phyloP scores from a whole-genome alignment of 2,888 invertebrate species.

The Erebia ligea region DNA sequence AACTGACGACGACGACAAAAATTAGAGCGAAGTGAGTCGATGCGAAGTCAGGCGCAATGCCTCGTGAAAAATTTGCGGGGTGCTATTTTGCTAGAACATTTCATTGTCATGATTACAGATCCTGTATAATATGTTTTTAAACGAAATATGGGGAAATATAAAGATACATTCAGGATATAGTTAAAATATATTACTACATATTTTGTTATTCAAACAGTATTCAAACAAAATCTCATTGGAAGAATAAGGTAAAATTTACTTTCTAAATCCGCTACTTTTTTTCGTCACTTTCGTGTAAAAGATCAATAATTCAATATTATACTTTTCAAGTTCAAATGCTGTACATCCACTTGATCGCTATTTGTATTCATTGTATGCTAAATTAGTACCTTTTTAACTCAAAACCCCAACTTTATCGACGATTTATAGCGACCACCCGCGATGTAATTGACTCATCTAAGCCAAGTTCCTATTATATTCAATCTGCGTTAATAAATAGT shows the following conservation, averaged over 20 bases:
- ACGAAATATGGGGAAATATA: too few species aligned
- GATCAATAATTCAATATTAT: too few species aligned
- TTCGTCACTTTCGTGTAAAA: slow-evolving; percentile 7
- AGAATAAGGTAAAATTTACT: not conserved
- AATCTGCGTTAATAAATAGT: slow-evolving; percentile 44
- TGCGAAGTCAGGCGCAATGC: not conserved
- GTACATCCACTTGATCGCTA: slow-evolving; percentile 31
- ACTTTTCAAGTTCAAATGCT: slow-evolving; percentile 20
- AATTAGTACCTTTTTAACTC: slow-evolving; percentile 41
- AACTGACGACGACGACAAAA: not conserved
- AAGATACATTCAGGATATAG: too few species aligned
- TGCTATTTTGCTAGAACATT: not conserved
- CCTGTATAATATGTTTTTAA: not conserved
- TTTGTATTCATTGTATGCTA: slow-evolving; percentile 39
- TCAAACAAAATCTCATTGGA: too few species aligned
- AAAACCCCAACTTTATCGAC: slow-evolving; percentile 41
- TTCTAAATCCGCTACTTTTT: not conserved
- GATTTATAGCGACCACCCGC: slow-evolving; percentile 47
- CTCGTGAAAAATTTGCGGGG: not conserved
- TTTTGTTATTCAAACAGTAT: too few species aligned
- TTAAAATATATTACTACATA: too few species aligned
- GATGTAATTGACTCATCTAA: slow-evolving; percentile 43
- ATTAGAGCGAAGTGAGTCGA: not conserved
- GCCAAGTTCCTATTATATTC: slow-evolving; percentile 43
- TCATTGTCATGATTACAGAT: not conserved